Evolutionary conservation across 2,797 vertebrate genomes (phyloP).

Genomic region (Amazonetta brasiliensis): DNA sequence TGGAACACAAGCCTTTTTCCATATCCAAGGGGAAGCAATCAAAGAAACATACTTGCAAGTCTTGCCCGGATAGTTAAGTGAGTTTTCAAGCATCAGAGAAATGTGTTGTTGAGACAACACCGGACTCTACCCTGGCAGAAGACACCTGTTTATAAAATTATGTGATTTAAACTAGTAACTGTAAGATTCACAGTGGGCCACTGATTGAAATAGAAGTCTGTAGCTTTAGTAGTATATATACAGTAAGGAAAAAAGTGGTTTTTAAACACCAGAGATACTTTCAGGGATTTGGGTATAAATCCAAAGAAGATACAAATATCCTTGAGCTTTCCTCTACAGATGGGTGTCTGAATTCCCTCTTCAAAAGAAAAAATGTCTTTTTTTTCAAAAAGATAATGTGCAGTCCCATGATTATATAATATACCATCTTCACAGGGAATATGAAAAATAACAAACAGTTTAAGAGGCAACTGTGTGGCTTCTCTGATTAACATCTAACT

Average conservation of each 20-base stretch:
- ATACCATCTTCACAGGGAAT: background rate
- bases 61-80: background rate
- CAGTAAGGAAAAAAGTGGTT: background rate
- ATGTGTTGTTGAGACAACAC: rapidly evolving
- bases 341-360: background rate
- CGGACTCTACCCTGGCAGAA: background rate
- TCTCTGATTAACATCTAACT: background rate
- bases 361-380: background rate
- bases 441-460: background rate
- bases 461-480: background rate
- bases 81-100: background rate
- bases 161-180: background rate
- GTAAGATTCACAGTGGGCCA: background rate
- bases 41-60: background rate
- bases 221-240: background rate
- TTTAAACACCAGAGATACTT: background rate
- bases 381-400: background rate
- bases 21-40: background rate
- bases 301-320: background rate
- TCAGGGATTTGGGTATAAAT: background rate
- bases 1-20: background rate
- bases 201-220: background rate
- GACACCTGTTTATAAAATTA: background rate
- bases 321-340: background rate
- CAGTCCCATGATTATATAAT: background rate